Evolutionary conservation across 1,140 invertebrate species (phyloP).

Genomic region (Agrypnia vestita): DNA sequence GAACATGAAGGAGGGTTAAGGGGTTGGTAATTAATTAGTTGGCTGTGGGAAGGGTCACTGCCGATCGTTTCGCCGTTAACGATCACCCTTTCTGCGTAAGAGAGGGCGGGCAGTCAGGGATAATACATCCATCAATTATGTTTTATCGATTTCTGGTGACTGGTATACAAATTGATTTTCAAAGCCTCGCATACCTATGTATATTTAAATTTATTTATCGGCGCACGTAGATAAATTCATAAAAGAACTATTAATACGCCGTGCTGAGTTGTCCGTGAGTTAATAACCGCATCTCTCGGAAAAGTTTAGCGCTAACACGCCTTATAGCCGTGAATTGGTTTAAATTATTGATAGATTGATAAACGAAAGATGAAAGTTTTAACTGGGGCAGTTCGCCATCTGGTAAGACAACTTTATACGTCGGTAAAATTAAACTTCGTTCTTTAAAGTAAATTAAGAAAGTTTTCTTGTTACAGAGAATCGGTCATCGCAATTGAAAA

Average conservation of each 20-base stretch:
- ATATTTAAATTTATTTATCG: no score
- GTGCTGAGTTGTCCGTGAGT: no score
- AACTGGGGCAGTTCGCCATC: constrained; percentile 16
- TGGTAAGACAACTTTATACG: constrained; percentile 11
- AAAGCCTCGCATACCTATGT: no score
- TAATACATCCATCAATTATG: neutral
- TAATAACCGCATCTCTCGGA: no score
- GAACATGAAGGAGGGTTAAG: constrained; percentile 14
- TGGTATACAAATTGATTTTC: no score
- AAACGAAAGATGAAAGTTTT: constrained; percentile 1
- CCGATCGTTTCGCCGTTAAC: neutral
- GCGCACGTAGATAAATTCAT: no score
- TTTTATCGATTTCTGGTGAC: neutral
- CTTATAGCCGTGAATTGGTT: neutral
- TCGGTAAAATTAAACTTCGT: constrained; percentile 28
- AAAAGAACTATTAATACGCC: no score
- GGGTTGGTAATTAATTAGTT: constrained; percentile 28
- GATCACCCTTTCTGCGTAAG: constrained; percentile 13
- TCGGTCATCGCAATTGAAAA: constrained; percentile 21
- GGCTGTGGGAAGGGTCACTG: neutral
- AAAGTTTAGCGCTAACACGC: no score
- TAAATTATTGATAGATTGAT: constrained; percentile 35
- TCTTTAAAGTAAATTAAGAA: constrained; percentile 17
- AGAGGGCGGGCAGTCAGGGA: neutral
- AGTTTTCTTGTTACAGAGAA: constrained; percentile 19